These are phyloP conservation scores for Itoplectis maculator DNA, from an alignment of 2,888 invertebrate species.

Conservation along the genomic window DNA sequence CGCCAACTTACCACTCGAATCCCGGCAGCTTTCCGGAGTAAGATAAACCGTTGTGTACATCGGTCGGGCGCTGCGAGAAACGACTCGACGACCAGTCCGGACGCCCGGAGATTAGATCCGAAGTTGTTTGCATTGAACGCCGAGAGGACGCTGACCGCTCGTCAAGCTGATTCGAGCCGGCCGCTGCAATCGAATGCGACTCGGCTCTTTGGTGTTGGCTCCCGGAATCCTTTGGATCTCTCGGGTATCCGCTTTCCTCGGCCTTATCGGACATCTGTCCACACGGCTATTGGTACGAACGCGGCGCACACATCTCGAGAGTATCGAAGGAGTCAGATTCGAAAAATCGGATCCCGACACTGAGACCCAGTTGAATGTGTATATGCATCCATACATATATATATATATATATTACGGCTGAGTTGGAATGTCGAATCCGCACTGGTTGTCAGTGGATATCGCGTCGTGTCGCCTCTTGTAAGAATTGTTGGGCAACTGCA, in stretches of 20 bases:
- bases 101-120: slow-evolving; percentile 53
- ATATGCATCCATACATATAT: not conserved
- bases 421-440: not conserved
- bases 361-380: not conserved
- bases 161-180: slow-evolving; percentile 33
- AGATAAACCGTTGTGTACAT: not conserved
- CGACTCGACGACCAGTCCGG: slow-evolving; percentile 3
- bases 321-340: slow-evolving; percentile 25
- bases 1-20: slow-evolving; percentile 14
- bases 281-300: slow-evolving; percentile 27
- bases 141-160: slow-evolving; percentile 36
- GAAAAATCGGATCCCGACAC: slow-evolving; percentile 3
- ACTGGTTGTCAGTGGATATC: no score
- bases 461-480: slow-evolving; percentile 4
- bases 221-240: slow-evolving; percentile 16
- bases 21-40: not conserved
- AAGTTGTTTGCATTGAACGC: slow-evolving; percentile 52
- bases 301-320: slow-evolving; percentile 10
- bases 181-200: slow-evolving; percentile 7
- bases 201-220: slow-evolving; percentile 34
- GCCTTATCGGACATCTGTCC: slow-evolving; percentile 27
- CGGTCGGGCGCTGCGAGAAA: not conserved
- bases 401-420: not conserved
- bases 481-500: slow-evolving; percentile 50
- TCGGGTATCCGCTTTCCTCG: slow-evolving; percentile 16